Evolutionary conservation across 2,797 vertebrate genomes (phyloP), one percentile per base, ranked within the genome.

Genomic region (Knipowitschia caucasica): DNA sequence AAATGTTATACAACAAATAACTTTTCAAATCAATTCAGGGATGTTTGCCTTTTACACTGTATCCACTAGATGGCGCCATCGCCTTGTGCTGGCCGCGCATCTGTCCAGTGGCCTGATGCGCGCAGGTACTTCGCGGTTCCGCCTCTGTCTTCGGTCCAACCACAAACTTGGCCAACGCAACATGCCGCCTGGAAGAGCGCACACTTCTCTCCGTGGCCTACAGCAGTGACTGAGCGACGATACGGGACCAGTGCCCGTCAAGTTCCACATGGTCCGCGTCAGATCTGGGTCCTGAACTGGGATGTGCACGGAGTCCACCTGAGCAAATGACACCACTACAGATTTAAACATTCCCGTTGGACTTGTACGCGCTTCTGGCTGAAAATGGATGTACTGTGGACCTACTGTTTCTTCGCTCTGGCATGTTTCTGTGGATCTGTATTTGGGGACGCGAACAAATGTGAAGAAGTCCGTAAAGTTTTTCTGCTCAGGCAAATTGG

Each of bases 401-500:
- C 52, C 3, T 34, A 38, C 39, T 59, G 23, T 50, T n/a, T 72
- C 43, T 62, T 85, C 12, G 20, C 86, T 17, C 62, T 87, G 49
- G 62, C 52, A 10, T 77, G 59, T 43, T 74, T 60, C n/a, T 54
- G 51, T 17, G 80, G 57, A 31, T 36, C 63, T 0, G 68, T 55
- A 20, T 29, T 47, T 9, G 85, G 80, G 39, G 83, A 56, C 49
- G n/a, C 64, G 3, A 77, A 60, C 65, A 86, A 55, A 90, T 95
- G 93, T 75, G 85, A 92, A 20, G 86, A 90, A 77, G 91, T 92
- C 61, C 80, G 89, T 43, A 91, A 94, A 93, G 90, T 94, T 93
- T 94, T 92, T 73, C 90, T 89, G 68, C 67, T 87, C 70, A 70
- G 81, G 33, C 83, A 88, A 58, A 89, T 89, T 45, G 93, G 91